Base-by-base conservation (phyloP, 2,797 vertebrate genomes). In the Lutjanus campechanus region DNA sequence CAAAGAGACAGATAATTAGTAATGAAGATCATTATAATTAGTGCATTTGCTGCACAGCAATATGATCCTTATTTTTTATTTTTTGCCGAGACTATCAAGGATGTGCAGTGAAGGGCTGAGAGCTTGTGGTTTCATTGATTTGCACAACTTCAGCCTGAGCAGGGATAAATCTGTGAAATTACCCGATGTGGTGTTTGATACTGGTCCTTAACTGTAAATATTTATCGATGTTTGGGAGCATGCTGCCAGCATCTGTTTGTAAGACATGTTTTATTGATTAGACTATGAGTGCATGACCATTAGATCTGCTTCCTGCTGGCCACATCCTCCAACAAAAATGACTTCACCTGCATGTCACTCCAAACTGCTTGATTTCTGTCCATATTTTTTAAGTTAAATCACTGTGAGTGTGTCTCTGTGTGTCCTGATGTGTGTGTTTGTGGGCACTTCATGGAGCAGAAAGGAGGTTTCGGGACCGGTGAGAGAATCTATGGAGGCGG, bases 391-490 rank as follows among this genome's bases (percentile, higher is more conserved):
- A 11, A 25, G 56, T 17, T 8, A 56, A 53, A 55, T 54, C 41
- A n/a, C 25, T 46, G 50, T 59, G 43, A 36, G 40, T 49, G 15
- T 22, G 16, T 69, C 36, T 59, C 15, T 56, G 0, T 16, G 13
- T 60, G 20, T 75, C 36, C 20, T 12, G 16, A 40, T 78, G 69
- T 79, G 64, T 73, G 64, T 67, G 50, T 73, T 50, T 50, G 44
- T 20, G 11, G 50, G n/a, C 17, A 43, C 51, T 84, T 79, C 10
- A 61, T 76, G 22, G 22, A 82, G 72, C 73, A 46, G 67, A 79
- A 56, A 81, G 54, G 73, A 88, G 79, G 81, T 90, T 69, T 79
- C 46, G 25, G 69, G 59, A 84, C 86, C 80, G 85, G 71, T 56
- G 82, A 82, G 74, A 79, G 81, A 66, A 81, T 90, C 83, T 71